Conservation (phyloP, 2,113 vertebrate genomes). For the Apteryx owenii region DNA sequence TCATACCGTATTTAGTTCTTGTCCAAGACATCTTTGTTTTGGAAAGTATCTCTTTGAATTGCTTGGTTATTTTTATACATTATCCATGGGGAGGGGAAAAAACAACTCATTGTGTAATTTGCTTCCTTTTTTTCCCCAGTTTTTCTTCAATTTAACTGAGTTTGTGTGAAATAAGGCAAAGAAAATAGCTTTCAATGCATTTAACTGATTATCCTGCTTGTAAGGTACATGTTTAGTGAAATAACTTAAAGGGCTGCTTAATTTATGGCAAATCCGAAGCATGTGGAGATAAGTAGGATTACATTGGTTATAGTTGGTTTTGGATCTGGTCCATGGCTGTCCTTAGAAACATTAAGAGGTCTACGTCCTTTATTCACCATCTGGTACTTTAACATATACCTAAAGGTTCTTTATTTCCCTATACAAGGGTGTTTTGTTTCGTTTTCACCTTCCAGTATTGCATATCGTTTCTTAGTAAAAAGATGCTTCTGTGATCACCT, state of each 20-base stretch:
- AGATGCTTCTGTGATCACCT: too few relatives aligned
- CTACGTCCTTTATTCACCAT: neutral
- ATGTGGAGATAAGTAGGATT: neutral
- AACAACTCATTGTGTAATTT: rapidly evolving
- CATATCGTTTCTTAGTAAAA: neutral
- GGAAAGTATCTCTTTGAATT: neutral
- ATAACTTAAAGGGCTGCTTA: neutral
- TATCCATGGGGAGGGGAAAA: neutral
- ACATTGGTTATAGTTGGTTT: neutral
- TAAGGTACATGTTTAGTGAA: neutral
- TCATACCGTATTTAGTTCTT: neutral
- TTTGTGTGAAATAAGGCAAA: neutral
- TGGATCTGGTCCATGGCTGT: neutral
- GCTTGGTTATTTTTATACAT: neutral
- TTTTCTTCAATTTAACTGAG: neutral
- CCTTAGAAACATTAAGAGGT: neutral
- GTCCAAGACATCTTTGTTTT: neutral
- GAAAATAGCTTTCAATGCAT: neutral
- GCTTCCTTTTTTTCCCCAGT: too few relatives aligned
- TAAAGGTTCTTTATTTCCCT: neutral
- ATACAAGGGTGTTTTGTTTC: too few relatives aligned
- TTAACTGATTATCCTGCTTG: neutral
- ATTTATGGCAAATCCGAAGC: neutral
- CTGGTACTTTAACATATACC: rapidly evolving
- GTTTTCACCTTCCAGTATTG: neutral